Conservation (phyloP, 37 sponge, comb jelly and placozoan genomes). For the Hormiphora californensis region DNA sequence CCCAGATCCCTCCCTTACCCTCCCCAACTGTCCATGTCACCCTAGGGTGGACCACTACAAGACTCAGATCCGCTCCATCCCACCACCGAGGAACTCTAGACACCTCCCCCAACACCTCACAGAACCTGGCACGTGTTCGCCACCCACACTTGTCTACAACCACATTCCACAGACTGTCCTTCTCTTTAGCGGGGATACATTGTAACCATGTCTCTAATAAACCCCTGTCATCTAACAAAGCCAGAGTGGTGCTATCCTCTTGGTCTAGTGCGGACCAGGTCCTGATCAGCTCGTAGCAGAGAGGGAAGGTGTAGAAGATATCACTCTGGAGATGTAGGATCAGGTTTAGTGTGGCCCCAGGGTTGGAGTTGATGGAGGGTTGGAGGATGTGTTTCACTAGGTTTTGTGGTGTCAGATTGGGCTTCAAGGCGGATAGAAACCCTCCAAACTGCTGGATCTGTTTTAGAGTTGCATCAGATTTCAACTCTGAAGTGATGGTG, state of each 20-base stretch:
- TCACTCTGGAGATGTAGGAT: not conserved
- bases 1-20: no score
- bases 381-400: not conserved
- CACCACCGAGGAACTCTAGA: no score
- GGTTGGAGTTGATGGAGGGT: not conserved
- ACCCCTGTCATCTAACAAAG: not conserved
- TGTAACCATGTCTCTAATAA: no score
- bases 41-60: no score
- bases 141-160: constrained; percentile 6
- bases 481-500: not conserved
- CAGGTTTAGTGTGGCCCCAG: not conserved
- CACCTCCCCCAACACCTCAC: no score
- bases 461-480: not conserved
- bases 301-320: constrained; percentile 33
- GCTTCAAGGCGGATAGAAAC: not conserved
- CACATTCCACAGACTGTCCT: not conserved
- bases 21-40: no score
- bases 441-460: not conserved
- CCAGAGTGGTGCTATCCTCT: not conserved
- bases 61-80: no score
- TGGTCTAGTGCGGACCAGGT: not conserved
- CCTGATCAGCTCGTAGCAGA: constrained; percentile 39
- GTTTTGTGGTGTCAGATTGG: not conserved
- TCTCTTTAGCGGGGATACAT: no score
- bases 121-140: not conserved